Evolutionary conservation across 2,888 invertebrate genomes (phyloP).

Genomic region (Cephus rjabovi): DNA sequence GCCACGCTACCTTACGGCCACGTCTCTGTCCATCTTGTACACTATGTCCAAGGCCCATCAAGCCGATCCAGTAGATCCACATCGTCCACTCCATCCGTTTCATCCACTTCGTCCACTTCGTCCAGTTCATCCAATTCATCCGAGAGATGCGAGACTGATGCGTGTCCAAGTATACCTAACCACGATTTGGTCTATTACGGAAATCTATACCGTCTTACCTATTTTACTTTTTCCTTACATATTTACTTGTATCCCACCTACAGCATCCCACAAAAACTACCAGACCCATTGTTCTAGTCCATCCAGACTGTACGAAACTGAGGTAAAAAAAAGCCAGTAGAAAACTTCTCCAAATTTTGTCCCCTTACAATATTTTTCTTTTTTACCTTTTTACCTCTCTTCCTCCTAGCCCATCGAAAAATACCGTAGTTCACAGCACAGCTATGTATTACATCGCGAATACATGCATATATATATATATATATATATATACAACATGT

Average conservation of each 20-base stretch:
- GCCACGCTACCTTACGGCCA: not conserved
- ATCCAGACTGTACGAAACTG: not conserved
- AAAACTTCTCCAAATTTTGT: not conserved
- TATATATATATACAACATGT: not conserved
- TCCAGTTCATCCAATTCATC: not conserved
- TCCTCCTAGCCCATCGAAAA: not conserved
- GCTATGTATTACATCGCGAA: not conserved
- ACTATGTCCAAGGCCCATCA: not conserved
- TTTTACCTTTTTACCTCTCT: constrained; percentile 3
- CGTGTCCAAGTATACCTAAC: not conserved
- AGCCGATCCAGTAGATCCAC: not conserved
- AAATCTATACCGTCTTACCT: not conserved
- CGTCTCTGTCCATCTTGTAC: not conserved
- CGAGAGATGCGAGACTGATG: not conserved
- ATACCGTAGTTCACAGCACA: not conserved
- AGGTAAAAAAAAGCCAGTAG: not conserved
- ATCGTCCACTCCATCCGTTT: not conserved
- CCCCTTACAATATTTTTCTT: constrained; percentile 7
- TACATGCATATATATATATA: not conserved
- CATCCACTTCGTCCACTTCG: too few relatives aligned
- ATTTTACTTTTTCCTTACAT: not conserved
- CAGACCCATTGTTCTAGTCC: not conserved
- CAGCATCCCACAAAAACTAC: not conserved
- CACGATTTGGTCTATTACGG: not conserved
- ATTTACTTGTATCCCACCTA: not conserved